A percentile compares a stretch with the other conserved stretches of the same genome.
phyloP scores from a whole-genome alignment of 1,140 invertebrate genomes.

The Diorhabda elongata region DNA sequence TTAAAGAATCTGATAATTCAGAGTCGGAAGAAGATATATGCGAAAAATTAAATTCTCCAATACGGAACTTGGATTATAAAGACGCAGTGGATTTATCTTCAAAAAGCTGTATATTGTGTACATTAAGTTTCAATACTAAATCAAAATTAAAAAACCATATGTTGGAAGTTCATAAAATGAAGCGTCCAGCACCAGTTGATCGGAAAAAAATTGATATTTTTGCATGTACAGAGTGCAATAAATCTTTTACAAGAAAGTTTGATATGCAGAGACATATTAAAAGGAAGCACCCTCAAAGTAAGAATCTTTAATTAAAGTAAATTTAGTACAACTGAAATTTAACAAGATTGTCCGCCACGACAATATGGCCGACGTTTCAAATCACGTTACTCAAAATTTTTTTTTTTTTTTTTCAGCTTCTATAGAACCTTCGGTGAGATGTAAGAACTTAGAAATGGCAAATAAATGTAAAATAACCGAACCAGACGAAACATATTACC shows the following conservation, averaged over 20 bases:
- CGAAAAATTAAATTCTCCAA: no score
- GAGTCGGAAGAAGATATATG: no score
- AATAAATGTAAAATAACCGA: slow-evolving; percentile 27
- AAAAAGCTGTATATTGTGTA: slow-evolving; percentile 18
- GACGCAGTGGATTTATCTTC: background rate
- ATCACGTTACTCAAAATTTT: background rate
- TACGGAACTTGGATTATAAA: background rate
- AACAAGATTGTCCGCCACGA: no score
- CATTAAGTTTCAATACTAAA: slow-evolving; percentile 21
- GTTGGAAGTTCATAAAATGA: slow-evolving; percentile 35
- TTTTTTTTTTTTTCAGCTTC: background rate
- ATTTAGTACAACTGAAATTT: no score
- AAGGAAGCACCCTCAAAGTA: slow-evolving; percentile 36
- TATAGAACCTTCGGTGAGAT: slow-evolving; percentile 4
- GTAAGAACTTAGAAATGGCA: slow-evolving; percentile 22
- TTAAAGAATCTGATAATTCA: no score
- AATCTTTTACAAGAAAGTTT: slow-evolving; percentile 38
- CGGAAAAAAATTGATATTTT: slow-evolving; percentile 28
- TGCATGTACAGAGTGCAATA: slow-evolving; percentile 34
- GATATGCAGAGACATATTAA: slow-evolving; percentile 37
- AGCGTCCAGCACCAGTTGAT: slow-evolving; percentile 14
- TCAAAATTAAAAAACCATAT: slow-evolving; percentile 39
- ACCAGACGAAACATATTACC: slow-evolving; percentile 42
- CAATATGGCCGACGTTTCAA: no score
- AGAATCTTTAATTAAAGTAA: background rate